Evolutionary conservation across 2,113 vertebrate genomes (phyloP), one percentile per base, ranked within the genome.

Genomic region (Zosterops hypoxanthus): DNA sequence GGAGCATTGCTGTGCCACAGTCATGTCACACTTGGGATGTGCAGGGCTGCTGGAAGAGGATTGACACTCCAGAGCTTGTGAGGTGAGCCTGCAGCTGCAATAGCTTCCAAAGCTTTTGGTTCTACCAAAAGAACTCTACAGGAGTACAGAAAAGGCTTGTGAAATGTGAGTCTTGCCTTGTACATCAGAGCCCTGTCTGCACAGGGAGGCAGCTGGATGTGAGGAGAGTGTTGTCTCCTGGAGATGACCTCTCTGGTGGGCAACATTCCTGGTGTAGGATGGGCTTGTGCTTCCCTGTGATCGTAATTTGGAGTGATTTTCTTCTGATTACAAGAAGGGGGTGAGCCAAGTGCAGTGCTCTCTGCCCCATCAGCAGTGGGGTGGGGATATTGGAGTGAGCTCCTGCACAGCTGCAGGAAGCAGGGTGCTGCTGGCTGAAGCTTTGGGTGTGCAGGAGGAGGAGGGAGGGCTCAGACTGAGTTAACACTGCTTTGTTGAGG

Each of bases 291-390:
- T 85, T 77, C 25, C 92, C 57, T 46, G 14, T 56, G 41, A 1
- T 31, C 2, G 29, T 8, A 26, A 46, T 5, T 49, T 23, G 34
- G 41, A 86, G 33, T 28, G 36, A 70, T 82, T 90, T 61, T n/a
- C 47, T 70, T n/a, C 71, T 47, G 34, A 8, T 3, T 21, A 8
- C 42, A 26, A 19, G 41, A 20, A 44, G 0, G 0, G 61, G 46
- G 59, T 53, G 83, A 92, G 88, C 90, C 86, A 88, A 76, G 66
- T 8, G 36, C 33, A 76, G 68, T 50, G 86, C 55, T 72, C 82
- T 80, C 88, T 93, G 82, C 88, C 88, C 88, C 82, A 47, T 46
- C 68, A 90, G 86, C 94, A 96, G 91, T 82, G 92, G 61, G 94
- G 90, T 80, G 95, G 76, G 82, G 94, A 96, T 72, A 1, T 90